Percentiles rank a stretch among this genome's conserved stretches.
phyloP scores from a whole-genome alignment of 2,797 vertebrate species.

The Channa striata region DNA sequence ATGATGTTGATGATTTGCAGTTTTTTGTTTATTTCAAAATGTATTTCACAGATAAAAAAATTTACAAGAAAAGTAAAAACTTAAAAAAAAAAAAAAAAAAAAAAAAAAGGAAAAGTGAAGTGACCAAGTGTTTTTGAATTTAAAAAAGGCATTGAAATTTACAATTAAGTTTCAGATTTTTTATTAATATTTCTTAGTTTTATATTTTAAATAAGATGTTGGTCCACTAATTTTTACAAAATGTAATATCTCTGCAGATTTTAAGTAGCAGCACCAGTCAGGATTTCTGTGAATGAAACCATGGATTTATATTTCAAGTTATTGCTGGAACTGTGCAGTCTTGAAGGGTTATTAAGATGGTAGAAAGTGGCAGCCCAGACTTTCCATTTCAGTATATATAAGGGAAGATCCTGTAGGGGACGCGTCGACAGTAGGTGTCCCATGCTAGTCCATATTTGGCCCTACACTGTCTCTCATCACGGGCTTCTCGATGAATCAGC shows the following conservation, averaged over 20 bases:
- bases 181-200: neutral
- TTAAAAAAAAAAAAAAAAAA: neutral
- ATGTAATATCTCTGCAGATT: conserved; percentile 16
- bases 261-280: neutral
- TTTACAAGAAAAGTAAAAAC: conserved; percentile 6
- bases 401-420: conserved; percentile 92
- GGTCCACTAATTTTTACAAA: conserved; percentile 1
- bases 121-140: neutral
- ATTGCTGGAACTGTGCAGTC: conserved; percentile 27
- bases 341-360: neutral
- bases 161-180: neutral
- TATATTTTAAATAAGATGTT: neutral
- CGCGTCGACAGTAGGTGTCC: conserved; percentile 88
- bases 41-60: conserved; percentile 27
- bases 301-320: conserved; percentile 15
- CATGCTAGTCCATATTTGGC: conserved; percentile 90
- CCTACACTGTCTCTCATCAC: conserved; percentile 90
- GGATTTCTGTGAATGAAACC: conserved; percentile 5
- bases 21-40: conserved; percentile 52
- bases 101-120: conserved; percentile 10
- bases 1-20: neutral
- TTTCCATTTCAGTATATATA: conserved; percentile 87
- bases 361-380: conserved; percentile 8
- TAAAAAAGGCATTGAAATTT: conserved; percentile 41
- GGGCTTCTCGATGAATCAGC: conserved; percentile 89